phyloP scores from a whole-genome alignment of 2,797 vertebrate genomes.

The Lindbergichthys nudifrons region DNA sequence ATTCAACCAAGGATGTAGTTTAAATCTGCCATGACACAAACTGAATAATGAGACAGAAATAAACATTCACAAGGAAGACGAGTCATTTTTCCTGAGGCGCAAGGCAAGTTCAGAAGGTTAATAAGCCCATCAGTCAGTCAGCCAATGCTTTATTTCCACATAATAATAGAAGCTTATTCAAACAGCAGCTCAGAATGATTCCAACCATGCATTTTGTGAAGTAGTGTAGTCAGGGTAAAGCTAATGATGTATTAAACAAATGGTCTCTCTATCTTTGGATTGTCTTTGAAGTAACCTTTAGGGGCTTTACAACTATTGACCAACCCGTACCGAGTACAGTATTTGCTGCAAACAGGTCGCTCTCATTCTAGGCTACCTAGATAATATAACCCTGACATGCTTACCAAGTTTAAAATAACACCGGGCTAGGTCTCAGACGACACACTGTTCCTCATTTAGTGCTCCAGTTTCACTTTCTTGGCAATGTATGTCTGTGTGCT shows the following conservation, averaged over 20 bases:
- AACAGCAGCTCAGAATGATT: neutral
- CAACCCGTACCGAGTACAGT: conserved; percentile 1
- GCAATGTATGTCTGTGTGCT: conserved; percentile 35
- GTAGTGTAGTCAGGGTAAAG: too few relatives aligned
- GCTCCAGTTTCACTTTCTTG: conserved; percentile 72
- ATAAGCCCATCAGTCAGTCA: too few relatives aligned
- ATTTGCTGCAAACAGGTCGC: conserved; percentile 41
- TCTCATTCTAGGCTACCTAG: conserved; percentile 75
- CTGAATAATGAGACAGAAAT: conserved; percentile 17
- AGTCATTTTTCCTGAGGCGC: neutral
- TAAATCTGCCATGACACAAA: conserved; percentile 2
- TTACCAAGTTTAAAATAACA: conserved; percentile 79
- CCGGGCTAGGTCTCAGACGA: conserved; percentile 82
- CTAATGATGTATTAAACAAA: neutral
- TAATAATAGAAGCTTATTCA: neutral
- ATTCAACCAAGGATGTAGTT: neutral
- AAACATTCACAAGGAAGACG: conserved; percentile 3
- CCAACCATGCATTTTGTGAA: neutral
- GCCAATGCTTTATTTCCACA: too few relatives aligned
- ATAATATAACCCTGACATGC: conserved; percentile 81
- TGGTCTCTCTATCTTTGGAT: neutral
- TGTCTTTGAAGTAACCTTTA: conserved; percentile 46
- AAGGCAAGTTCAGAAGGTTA: neutral
- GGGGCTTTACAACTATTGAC: conserved; percentile 20
- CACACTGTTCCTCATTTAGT: conserved; percentile 72